phyloP scores from a whole-genome alignment of 2,797 vertebrate genomes.

The Enteromius anoplus region DNA sequence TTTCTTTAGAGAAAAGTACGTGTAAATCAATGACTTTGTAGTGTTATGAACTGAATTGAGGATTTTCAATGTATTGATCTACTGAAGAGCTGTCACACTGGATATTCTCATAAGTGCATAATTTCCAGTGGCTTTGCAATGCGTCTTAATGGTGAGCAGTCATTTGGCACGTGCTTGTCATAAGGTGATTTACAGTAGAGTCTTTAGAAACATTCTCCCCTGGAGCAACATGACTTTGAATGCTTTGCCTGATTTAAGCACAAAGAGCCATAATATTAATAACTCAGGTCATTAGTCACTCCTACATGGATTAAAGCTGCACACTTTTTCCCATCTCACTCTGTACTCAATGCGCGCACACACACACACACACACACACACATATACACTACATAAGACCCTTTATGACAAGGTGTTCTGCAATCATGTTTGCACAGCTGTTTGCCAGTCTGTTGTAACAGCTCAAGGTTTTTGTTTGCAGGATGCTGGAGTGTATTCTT shows the following conservation, averaged over 20 bases:
- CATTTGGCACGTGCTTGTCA: neutral
- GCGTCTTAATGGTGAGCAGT: neutral
- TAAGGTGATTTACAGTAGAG: neutral
- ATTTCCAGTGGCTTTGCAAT: neutral
- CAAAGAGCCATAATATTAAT: neutral
- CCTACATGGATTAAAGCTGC: neutral
- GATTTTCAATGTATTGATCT: neutral
- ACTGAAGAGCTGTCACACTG: neutral
- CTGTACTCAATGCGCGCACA: neutral
- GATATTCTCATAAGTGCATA: neutral
- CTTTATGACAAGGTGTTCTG: slow-evolving; percentile 16
- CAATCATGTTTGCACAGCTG: slow-evolving; percentile 52
- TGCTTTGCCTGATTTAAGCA: neutral
- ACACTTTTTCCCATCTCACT: neutral
- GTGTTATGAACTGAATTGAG: neutral
- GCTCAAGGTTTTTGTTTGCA: slow-evolving; percentile 6
- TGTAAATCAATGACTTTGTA: neutral
- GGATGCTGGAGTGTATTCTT: neutral
- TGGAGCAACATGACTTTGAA: neutral
- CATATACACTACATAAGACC: neutral
- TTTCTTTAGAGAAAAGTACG: neutral
- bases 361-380: neutral
- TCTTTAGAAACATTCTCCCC: neutral
- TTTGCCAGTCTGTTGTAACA: slow-evolving; percentile 19
- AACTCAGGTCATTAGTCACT: neutral